phyloP scores from a whole-genome alignment of 2,888 invertebrate genomes.

The Noctua janthe region DNA sequence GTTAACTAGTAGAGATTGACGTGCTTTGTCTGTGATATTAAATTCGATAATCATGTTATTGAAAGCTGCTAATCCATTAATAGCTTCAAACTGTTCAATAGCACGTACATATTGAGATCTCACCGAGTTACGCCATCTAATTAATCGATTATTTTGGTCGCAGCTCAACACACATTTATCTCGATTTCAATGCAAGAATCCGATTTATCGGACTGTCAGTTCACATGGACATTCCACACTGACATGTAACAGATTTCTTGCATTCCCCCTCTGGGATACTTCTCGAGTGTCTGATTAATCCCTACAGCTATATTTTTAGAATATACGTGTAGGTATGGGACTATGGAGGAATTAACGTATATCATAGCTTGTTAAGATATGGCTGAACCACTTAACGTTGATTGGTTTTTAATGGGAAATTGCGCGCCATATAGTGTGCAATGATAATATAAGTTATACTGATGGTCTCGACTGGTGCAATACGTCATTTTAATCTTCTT shows the following conservation, averaged over 20 bases:
- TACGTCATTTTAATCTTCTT: conserved; percentile 52
- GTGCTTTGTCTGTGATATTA: conserved; percentile 4
- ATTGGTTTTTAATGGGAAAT: conserved; percentile 72
- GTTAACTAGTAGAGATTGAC: not conserved
- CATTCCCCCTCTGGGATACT: conserved; percentile 63
- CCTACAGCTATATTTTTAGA: conserved; percentile 71
- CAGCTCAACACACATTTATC: conserved; percentile 47
- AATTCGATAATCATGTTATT: conserved; percentile 16
- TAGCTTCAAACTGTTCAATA: not conserved
- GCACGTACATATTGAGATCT: not conserved
- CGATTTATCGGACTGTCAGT: conserved; percentile 64
- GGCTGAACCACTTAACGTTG: conserved; percentile 64
- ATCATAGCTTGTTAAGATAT: conserved; percentile 69
- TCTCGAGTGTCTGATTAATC: conserved; percentile 66
- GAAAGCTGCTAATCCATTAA: not conserved
- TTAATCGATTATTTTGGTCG: conserved; percentile 62
- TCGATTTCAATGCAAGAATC: conserved; percentile 54
- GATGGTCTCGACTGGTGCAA: conserved; percentile 33
- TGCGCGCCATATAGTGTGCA: conserved; percentile 59
- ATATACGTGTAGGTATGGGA: conserved; percentile 57
- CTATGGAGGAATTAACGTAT: conserved; percentile 57
- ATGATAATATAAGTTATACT: conserved; percentile 55
- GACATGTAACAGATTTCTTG: conserved; percentile 68
- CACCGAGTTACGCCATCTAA: conserved; percentile 29
- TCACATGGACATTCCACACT: conserved; percentile 64